phyloP scores from a whole-genome alignment of 2,113 vertebrate genomes.

The Myiopsitta monachus region DNA sequence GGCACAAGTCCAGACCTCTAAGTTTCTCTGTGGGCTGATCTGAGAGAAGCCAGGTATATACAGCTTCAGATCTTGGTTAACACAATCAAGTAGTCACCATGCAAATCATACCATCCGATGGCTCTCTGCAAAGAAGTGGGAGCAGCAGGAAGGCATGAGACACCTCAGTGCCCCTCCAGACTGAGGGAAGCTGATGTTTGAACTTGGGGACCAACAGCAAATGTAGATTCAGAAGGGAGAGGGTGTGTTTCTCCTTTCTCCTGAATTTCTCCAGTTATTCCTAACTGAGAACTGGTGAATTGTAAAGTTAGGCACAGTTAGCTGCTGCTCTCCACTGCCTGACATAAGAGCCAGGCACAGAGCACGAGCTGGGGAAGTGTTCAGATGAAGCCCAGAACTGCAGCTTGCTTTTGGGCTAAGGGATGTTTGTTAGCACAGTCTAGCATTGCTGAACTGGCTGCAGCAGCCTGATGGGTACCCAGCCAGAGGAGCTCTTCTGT shows the following conservation, averaged over 20 bases:
- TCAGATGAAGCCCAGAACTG: not conserved
- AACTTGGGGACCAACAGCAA: not conserved
- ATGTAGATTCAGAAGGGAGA: not conserved
- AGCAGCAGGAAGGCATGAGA: not conserved
- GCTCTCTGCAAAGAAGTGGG: not conserved
- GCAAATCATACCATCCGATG: not conserved
- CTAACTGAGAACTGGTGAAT: not conserved
- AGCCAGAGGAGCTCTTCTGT: not conserved
- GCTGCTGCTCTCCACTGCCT: not conserved
- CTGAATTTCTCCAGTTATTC: not conserved
- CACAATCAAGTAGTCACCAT: not conserved
- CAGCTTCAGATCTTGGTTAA: not conserved
- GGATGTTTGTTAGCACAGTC: not conserved
- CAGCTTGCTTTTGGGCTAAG: not conserved
- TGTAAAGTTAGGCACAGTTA: not conserved
- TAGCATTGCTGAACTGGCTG: not conserved
- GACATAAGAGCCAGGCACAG: not conserved
- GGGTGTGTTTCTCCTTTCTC: not conserved
- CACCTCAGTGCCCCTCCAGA: not conserved
- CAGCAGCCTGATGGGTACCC: not conserved
- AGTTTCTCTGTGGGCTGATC: not conserved
- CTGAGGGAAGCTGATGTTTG: not conserved
- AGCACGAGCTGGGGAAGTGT: not conserved
- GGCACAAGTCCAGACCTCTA: not conserved
- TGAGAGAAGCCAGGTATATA: not conserved